phyloP scores from a whole-genome alignment of 2,113 vertebrate genomes.

The Cololabis saira region DNA sequence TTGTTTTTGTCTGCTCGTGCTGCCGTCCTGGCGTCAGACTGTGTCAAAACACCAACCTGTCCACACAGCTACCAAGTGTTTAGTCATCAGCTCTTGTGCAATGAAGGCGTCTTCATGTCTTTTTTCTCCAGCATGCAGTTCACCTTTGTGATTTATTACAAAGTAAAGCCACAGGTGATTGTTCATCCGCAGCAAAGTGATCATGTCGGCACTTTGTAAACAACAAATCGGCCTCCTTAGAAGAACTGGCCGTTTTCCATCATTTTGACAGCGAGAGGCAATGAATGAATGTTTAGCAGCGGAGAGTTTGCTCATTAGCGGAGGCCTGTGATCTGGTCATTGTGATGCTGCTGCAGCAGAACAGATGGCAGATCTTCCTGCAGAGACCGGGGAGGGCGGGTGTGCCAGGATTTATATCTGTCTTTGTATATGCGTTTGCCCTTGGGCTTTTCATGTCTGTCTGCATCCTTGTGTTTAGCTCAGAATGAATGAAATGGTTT shows the following conservation, averaged over 20 bases:
- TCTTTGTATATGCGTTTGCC: slow-evolving; percentile 13
- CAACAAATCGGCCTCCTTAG: slow-evolving; percentile 13
- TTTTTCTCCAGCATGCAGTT: slow-evolving; percentile 5
- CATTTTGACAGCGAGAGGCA: slow-evolving; percentile 39
- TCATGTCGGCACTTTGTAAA: slow-evolving; percentile 11
- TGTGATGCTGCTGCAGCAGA: slow-evolving; percentile 56
- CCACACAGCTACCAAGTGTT: slow-evolving; percentile 12
- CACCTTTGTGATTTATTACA: slow-evolving; percentile 31
- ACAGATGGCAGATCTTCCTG: slow-evolving; percentile 75
- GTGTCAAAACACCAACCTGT: slow-evolving; percentile 58
- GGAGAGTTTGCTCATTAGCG: slow-evolving; percentile 47
- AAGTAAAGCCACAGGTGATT: slow-evolving; percentile 39
- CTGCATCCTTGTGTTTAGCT: slow-evolving; percentile 1
- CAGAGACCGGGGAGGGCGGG: slow-evolving; percentile 42
- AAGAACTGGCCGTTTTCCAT: slow-evolving; percentile 3
- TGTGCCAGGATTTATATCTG: slow-evolving; percentile 30
- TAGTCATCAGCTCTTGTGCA: slow-evolving; percentile 47
- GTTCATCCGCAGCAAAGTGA: slow-evolving; percentile 28
- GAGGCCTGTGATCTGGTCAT: slow-evolving; percentile 60
- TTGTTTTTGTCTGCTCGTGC: slow-evolving; percentile 41
- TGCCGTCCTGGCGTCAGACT: slow-evolving; percentile 46
- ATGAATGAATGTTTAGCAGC: slow-evolving; percentile 62
- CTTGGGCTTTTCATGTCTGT: slow-evolving; percentile 24
- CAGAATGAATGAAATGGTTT: neutral
- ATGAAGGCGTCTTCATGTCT: slow-evolving; percentile 14